Conservation (phyloP, 1,140 invertebrate species). For the Arion vulgaris region DNA sequence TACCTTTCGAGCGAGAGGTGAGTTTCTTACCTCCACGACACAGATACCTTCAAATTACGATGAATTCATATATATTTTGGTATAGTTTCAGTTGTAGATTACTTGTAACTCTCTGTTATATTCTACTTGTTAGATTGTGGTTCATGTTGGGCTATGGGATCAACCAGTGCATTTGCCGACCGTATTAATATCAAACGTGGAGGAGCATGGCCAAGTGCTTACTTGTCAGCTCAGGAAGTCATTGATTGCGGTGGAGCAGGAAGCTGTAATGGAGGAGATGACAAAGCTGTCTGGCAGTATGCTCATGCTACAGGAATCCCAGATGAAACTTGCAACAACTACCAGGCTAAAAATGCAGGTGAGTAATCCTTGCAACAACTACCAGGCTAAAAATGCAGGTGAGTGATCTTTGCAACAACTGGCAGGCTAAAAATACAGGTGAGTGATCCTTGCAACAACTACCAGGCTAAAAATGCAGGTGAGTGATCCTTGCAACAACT, state of each 20-base stretch:
- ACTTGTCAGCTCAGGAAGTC: conserved; percentile 73
- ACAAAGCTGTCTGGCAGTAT: conserved; percentile 25
- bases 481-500: no score
- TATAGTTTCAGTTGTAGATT: no score
- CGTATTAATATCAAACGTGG: conserved; percentile 75
- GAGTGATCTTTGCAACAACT: no score
- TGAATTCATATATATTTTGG: no score
- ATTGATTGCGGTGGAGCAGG: conserved; percentile 74
- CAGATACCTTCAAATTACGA: no score
- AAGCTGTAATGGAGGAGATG: conserved; percentile 51
- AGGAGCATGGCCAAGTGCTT: conserved; percentile 74
- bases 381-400: no score
- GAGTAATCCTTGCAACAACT: not conserved
- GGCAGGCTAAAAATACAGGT: no score
- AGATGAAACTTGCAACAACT: conserved; percentile 37
- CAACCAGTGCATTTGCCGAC: conserved; percentile 74
- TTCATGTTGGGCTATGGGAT: conserved; percentile 75
- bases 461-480: no score
- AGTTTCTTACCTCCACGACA: no score
- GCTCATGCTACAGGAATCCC: conserved; percentile 8
- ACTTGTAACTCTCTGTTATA: no score
- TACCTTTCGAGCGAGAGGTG: no score
- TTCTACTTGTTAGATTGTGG: conserved; percentile 72
- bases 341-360: conserved; percentile 35
- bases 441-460: no score